These are phyloP conservation scores for Festucalex cinctus DNA, from an alignment of 2,113 vertebrate species.

Conservation along the genomic window DNA sequence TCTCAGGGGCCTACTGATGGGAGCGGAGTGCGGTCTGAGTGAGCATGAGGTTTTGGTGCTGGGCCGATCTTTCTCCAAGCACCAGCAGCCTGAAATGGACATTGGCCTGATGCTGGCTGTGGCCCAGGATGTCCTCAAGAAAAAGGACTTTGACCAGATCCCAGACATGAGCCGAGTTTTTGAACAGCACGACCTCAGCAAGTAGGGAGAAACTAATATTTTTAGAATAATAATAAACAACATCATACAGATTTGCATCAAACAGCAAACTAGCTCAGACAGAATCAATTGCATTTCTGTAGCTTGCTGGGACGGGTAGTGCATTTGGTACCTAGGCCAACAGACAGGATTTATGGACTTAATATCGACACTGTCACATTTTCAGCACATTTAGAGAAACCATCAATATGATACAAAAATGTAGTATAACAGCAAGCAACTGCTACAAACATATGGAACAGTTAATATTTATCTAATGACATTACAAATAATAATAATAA, in stretches of 20 bases:
- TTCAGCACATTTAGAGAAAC: too few species aligned
- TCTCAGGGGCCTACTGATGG: constrained; percentile 74
- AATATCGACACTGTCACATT: too few species aligned
- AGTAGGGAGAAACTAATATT: constrained; percentile 61
- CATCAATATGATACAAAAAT: too few species aligned
- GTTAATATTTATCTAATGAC: too few species aligned
- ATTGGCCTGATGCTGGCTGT: constrained; percentile 68
- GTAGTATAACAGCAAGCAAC: too few species aligned
- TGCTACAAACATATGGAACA: too few species aligned
- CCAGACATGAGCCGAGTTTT: constrained; percentile 67
- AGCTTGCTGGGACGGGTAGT: too few species aligned
- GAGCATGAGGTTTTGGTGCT: constrained; percentile 86
- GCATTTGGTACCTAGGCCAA: too few species aligned
- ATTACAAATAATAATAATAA: too few species aligned
- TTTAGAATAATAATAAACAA: not conserved
- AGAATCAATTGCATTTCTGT: too few species aligned
- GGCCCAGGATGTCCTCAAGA: constrained; percentile 81
- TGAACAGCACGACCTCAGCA: constrained; percentile 71
- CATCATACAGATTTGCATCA: not conserved
- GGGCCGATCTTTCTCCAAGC: constrained; percentile 69
- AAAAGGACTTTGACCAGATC: constrained; percentile 79
- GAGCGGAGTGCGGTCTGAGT: constrained; percentile 64
- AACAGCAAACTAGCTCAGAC: not conserved
- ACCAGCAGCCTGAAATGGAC: constrained; percentile 53
- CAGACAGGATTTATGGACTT: too few species aligned